A percentile compares a stretch with the other conserved stretches of the same genome.
Conservation (phyloP, 1,140 invertebrate species). For the Bombus superbus region DNA sequence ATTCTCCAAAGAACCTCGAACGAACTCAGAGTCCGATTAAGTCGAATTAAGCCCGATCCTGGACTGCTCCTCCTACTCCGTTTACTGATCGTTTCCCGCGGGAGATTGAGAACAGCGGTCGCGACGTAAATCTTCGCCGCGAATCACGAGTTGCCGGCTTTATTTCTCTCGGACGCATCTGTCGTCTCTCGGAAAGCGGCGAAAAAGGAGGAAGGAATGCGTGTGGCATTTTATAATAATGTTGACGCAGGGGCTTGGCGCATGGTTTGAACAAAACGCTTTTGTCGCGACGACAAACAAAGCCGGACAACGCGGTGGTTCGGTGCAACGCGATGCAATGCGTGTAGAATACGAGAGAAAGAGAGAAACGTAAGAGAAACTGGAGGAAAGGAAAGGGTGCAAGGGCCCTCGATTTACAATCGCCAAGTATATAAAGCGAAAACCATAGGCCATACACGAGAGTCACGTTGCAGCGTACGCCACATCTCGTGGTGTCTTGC, state of each 20-base stretch:
- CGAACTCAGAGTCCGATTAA: neutral
- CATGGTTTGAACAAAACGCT: conserved; percentile 75
- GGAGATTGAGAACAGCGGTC: neutral
- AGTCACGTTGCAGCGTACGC: conserved; percentile 54
- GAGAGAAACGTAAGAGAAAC: conserved; percentile 15
- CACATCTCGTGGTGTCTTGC: conserved; percentile 31
- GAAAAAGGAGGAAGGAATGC: conserved; percentile 34
- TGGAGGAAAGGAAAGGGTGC: conserved; percentile 6
- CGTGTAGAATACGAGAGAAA: conserved; percentile 2
- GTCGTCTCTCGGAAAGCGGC: conserved; percentile 49
- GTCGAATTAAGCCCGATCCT: neutral
- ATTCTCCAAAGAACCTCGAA: neutral
- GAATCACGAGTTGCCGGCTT: conserved; percentile 13
- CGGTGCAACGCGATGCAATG: conserved; percentile 26
- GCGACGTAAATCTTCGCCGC: conserved; percentile 11
- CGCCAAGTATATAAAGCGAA: conserved; percentile 75
- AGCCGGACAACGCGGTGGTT: conserved; percentile 65
- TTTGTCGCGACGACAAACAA: conserved; percentile 76
- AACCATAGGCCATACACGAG: conserved; percentile 70
- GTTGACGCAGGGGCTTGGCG: conserved; percentile 19
- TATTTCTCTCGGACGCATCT: conserved; percentile 53
- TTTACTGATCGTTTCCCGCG: neutral
- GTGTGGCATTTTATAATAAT: conserved; percentile 63
- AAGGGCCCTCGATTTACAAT: conserved; percentile 65
- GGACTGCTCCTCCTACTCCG: neutral